Evolutionary conservation across 2,113 vertebrate genomes (phyloP).

Genomic region (Serinus canaria): DNA sequence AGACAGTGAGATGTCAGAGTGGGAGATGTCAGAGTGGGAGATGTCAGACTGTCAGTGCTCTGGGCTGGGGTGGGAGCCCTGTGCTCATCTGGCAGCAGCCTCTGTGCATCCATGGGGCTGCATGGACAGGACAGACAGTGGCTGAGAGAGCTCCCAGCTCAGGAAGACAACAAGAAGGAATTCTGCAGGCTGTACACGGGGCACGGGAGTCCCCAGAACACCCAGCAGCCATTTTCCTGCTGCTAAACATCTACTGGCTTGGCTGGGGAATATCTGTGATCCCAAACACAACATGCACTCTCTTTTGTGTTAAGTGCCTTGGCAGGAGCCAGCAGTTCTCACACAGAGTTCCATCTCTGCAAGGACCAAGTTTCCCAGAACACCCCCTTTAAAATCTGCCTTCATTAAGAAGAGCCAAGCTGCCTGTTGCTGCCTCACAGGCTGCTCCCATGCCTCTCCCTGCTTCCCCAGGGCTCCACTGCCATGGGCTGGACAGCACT

Average conservation of each 20-base stretch:
- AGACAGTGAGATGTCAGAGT: background rate
- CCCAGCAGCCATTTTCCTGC: background rate
- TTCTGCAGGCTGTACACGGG: background rate
- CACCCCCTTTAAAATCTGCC: background rate
- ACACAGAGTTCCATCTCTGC: background rate
- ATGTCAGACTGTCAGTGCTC: rapidly evolving
- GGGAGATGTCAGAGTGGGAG: background rate
- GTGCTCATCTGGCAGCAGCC: background rate
- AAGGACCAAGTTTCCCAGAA: background rate
- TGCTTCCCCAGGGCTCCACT: background rate
- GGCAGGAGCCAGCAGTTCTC: background rate
- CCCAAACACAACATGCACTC: background rate
- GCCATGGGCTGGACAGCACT: background rate
- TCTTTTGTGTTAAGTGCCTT: background rate
- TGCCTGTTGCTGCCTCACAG: background rate
- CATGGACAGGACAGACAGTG: background rate
- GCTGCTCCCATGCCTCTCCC: background rate
- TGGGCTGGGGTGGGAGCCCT: background rate
- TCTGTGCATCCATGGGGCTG: background rate
- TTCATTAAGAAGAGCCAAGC: background rate
- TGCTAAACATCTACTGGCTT: background rate
- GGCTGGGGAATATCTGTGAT: background rate
- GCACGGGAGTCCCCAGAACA: background rate
- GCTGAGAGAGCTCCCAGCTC: background rate
- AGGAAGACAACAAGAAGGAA: background rate